Base-by-base conservation (phyloP, 2,113 vertebrate genomes). In the Eleginops maclovinus region DNA sequence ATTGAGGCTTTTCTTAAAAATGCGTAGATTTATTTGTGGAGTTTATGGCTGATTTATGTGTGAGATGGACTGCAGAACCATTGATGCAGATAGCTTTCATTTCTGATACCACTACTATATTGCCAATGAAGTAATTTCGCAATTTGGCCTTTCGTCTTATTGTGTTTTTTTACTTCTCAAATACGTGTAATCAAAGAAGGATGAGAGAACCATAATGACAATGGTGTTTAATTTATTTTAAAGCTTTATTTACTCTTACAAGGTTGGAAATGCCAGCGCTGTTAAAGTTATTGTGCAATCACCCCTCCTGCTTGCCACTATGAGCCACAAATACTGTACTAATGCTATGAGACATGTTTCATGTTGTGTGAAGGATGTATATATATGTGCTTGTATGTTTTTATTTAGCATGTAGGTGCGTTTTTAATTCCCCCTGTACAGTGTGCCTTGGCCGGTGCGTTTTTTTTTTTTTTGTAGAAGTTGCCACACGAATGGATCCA, bases 231-330 rank as follows among this genome's bases (percentile, higher is more conserved):
- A 93, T 86, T 92, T 90, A 90, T 90, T 92, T 76, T 61, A 60
- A 82, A 59, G 79, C 4, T 89, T 56, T 72, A 73, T 82, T 31
- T 51, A 64, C 71, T 89, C 74, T 75, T 54, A 58, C 19, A 72
- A 54, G 49, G 83, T 72, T 89, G 68, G 53, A 90, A 64, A 71
- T 66, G 62, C 66, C 77, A 75, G 79, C 81, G 67, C 79, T 89
- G 73, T 85, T 79, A 9, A 81, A 41, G 58, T 78, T 82, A 67
- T 84, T 86, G 89, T 94, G 90, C 92, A 92, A 89, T 92, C 77
- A 76, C 59, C 77, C 71, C 59, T 75, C 71, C 73, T 71, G 86
- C 87, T 90, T 88, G 91, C 90, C 91, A 91, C 93, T 93, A 89
- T 89, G 87, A 92, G 92, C 90, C 88, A 89, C 74, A 72, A 83